These are phyloP conservation scores for Menura novaehollandiae DNA, from an alignment of 2,113 vertebrate species.

Conservation along the genomic window DNA sequence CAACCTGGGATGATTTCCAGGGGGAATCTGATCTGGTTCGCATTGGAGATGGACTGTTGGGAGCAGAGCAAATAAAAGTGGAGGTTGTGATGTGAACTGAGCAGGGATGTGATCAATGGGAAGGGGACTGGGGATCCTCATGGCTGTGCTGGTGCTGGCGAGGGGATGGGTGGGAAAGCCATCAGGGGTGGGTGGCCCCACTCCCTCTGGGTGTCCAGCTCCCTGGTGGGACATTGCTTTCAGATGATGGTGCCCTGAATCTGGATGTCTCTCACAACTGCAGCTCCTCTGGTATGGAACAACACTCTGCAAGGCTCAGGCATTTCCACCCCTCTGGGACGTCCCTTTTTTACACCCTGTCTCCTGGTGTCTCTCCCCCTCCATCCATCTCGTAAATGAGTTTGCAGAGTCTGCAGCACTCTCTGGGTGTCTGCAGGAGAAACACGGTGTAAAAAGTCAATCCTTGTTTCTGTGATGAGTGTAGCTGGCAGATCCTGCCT, in stretches of 20 bases:
- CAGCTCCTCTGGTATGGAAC: neutral
- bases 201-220: neutral
- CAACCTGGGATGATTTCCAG: neutral
- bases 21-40: neutral
- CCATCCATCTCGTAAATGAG: neutral
- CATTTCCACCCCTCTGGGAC: neutral
- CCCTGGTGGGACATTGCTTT: neutral
- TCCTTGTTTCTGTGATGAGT: neutral
- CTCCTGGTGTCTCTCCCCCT: neutral
- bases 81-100: neutral
- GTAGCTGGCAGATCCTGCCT: neutral
- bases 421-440: neutral
- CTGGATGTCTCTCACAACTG: neutral
- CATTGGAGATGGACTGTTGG: neutral
- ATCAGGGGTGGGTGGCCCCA: rapidly evolving
- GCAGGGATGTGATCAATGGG: neutral
- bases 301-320: neutral
- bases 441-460: neutral
- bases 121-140: neutral
- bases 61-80: neutral
- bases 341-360: neutral
- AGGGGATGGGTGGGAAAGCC: neutral
- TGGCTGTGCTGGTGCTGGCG: neutral
- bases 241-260: neutral
- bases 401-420: neutral